phyloP scores from a whole-genome alignment of 2,888 invertebrate genomes.

The Apamea epomidion region DNA sequence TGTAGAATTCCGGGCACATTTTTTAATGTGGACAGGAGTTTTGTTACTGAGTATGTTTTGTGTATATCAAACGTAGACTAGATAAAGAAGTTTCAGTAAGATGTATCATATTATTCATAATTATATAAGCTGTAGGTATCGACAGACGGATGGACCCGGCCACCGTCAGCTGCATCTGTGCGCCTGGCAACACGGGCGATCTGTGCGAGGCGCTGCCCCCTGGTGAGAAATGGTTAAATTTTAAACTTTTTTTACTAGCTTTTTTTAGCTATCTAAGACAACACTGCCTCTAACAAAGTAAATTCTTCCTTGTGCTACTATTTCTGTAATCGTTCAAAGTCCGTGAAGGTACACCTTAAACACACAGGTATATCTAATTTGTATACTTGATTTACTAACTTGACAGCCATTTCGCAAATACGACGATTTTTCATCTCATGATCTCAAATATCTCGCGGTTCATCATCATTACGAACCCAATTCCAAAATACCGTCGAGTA shows the following conservation, averaged over 20 bases:
- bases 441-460: conserved; percentile 42
- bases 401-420: not conserved
- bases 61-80: not conserved
- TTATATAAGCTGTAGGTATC: conserved; percentile 40
- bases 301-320: not conserved
- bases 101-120: not conserved
- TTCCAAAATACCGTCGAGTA: conserved; percentile 50
- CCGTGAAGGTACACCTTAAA: not conserved
- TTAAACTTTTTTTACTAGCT: not conserved
- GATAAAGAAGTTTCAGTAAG: not conserved
- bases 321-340: not conserved
- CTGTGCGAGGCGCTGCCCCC: not conserved
- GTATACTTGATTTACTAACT: not conserved
- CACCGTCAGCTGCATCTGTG: not conserved
- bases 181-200: conserved; percentile 87
- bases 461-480: conserved; percentile 61
- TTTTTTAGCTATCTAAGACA: not conserved
- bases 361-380: not conserved
- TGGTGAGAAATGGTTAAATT: not conserved
- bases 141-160: conserved; percentile 91
- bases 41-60: not conserved
- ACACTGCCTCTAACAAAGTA: not conserved
- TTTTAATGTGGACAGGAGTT: not conserved
- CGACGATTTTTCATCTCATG: conserved; percentile 8
- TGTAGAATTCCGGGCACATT: not conserved